Conservation (phyloP, 2,113 vertebrate species). For the Pluvianellus socialis region DNA sequence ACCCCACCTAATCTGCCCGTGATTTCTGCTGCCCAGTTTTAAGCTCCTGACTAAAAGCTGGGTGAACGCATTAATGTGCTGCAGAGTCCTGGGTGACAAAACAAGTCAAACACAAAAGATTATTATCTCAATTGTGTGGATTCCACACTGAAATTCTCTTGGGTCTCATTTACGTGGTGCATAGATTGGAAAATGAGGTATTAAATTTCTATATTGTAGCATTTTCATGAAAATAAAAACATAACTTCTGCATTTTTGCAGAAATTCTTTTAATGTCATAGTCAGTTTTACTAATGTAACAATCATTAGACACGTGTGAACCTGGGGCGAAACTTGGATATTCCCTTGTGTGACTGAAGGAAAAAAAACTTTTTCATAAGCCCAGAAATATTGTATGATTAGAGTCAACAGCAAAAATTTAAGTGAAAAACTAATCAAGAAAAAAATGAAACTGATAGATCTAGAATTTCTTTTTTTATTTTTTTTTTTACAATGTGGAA, state of each 20-base stretch:
- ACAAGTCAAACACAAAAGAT: background rate
- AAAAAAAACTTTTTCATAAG: background rate
- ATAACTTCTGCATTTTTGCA: background rate
- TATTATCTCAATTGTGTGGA: background rate
- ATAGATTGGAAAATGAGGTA: background rate
- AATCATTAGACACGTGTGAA: background rate
- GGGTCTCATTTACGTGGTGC: background rate
- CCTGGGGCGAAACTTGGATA: background rate
- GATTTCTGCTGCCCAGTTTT: background rate
- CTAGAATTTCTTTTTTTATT: background rate
- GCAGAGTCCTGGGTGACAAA: background rate
- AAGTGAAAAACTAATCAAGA: background rate
- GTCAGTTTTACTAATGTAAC: background rate
- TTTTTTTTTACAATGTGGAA: background rate
- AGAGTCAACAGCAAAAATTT: background rate
- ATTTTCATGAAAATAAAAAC: background rate
- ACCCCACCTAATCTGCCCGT: background rate
- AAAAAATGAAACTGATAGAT: background rate
- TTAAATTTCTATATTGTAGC: background rate
- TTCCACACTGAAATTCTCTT: background rate
- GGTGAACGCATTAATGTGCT: background rate
- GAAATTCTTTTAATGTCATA: background rate
- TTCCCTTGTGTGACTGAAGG: background rate
- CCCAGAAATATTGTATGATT: background rate
- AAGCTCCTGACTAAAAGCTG: background rate